Conservation (phyloP, 2,888 invertebrate species). For the Oasisia sp. region DNA sequence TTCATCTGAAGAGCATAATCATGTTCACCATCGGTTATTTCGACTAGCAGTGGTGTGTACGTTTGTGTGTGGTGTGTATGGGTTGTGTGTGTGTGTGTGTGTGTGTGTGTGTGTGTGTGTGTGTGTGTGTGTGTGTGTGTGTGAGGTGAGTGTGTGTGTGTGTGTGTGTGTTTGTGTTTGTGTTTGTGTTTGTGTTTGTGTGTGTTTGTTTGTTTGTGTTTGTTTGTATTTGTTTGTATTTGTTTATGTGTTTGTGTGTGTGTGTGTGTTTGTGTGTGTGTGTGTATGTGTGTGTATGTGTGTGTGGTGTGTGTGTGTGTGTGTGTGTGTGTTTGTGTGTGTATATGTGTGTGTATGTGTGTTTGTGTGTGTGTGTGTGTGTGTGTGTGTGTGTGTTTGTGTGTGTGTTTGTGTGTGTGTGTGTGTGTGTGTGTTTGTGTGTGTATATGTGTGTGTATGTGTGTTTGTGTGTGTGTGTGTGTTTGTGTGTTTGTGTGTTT, state of each 20-base stretch:
- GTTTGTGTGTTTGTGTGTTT: background rate
- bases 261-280: too few relatives aligned
- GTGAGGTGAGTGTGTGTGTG: background rate
- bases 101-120: too few relatives aligned
- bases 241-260: too few relatives aligned
- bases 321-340: background rate
- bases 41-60: background rate
- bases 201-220: too few relatives aligned
- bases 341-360: too few relatives aligned
- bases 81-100: too few relatives aligned
- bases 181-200: too few relatives aligned
- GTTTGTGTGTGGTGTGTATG: background rate
- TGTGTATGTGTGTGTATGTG: background rate
- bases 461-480: background rate
- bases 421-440: background rate
- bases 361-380: too few relatives aligned
- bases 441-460: background rate
- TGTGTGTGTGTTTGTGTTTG: too few relatives aligned
- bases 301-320: background rate
- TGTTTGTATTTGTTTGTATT: too few relatives aligned
- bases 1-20: background rate
- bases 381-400: background rate
- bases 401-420: background rate
- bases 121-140: too few relatives aligned
- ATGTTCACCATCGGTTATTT: background rate